Percentiles rank a stretch among this genome's conserved stretches.
These are phyloP conservation scores for Diplodus puntazzo DNA, from an alignment of 2,797 vertebrate species.

Conservation along the genomic window DNA sequence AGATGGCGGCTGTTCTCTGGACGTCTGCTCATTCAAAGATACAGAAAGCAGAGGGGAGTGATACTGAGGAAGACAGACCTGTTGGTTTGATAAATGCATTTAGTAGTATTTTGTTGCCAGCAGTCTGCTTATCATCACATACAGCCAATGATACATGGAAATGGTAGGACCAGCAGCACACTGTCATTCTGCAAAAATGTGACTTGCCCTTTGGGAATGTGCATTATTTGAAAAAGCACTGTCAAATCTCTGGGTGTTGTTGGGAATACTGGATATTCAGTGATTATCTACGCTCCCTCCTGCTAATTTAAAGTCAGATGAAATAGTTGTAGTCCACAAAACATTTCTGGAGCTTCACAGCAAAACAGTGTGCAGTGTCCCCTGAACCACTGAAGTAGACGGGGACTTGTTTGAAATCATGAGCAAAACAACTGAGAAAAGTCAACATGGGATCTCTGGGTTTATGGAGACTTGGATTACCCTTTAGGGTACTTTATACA, in stretches of 20 bases:
- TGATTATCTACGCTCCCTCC: no score
- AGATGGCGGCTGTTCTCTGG: not conserved
- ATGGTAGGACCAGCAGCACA: not conserved
- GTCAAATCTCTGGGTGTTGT: not conserved
- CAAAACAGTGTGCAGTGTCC: no score
- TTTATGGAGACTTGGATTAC: no score
- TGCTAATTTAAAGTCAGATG: no score
- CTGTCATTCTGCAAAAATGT: not conserved
- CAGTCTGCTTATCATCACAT: constrained; percentile 1
- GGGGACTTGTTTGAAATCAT: no score
- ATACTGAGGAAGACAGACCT: not conserved
- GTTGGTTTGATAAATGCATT: not conserved
- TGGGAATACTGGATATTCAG: not conserved
- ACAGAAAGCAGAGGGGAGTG: not conserved
- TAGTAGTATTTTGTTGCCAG: not conserved
- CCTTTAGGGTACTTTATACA: no score
- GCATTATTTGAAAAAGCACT: not conserved
- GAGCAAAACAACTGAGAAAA: no score
- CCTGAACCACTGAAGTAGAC: no score
- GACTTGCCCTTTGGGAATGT: not conserved
- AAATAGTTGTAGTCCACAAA: no score
- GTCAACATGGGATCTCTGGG: no score
- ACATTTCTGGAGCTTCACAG: no score
- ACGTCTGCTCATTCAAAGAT: not conserved
- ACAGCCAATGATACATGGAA: not conserved